Evolutionary conservation across 2,888 invertebrate species (phyloP), one percentile per base, ranked within the genome.

Genomic region (Erebia ligea): DNA sequence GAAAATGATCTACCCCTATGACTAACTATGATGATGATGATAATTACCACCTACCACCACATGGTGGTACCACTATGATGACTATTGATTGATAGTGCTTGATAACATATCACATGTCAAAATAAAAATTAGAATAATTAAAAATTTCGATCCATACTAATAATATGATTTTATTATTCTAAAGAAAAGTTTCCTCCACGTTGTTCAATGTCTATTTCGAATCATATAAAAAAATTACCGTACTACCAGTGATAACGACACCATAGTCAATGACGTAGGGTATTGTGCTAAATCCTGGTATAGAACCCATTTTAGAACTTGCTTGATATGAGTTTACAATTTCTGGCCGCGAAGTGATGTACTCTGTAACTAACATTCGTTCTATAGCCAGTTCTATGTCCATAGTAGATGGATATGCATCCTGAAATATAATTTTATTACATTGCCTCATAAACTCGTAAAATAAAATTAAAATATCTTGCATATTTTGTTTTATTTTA

Each of bases 381-480:
- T 96, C 95, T 74, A 95, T 91, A 1, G 95, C 94, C 82, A 95
- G 86, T 69, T 95, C 94, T 68, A 95, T 95, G 75, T 95, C 95
- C 83, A 94, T 90, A n/a, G 78, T 75, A 9, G 92, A 90, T 9
- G 95, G 95, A 78, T 87, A 90, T 2, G 78, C 82, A 71, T 94
- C 94, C 90, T 94, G 69, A 72, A 85, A 80, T 21, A 42, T 68
- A 72, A 63, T 70, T n/a, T 50, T 54, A 58, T 58, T 65, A 3
- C 6, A 65, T 64, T 59, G 48, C 45, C 67, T 15, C 69, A 50
- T n/a, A 17, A 5, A 45, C 10, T 45, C 42, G 10, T 45, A 25
- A 8, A 15, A 13, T 57, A 52, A 8, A 6, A 34, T 25, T 0
- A 34, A 57, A 25, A 57, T 57, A 57, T 4, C 11, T 45, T 45